phyloP scores from a whole-genome alignment of 2,113 vertebrate species.

The Tragulus kanchil region DNA sequence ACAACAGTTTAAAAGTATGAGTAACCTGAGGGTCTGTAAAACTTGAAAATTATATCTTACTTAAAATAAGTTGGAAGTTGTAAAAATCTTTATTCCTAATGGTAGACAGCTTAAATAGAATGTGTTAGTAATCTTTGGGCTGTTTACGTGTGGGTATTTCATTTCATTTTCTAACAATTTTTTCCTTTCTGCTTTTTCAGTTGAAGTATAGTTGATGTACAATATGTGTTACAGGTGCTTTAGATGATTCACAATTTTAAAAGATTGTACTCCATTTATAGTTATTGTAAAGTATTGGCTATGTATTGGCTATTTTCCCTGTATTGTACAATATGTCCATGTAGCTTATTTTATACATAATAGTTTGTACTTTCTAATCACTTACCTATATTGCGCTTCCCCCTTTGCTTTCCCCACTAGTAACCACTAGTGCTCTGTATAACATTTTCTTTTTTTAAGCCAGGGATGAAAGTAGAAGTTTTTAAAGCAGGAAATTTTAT shows the following conservation, averaged over 20 bases:
- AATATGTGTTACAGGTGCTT: not conserved
- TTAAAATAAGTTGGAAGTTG: slow-evolving; percentile 1
- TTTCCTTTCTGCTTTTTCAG: not conserved
- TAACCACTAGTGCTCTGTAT: not conserved
- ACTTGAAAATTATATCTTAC: slow-evolving; percentile 28
- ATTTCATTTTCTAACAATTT: slow-evolving; percentile 27
- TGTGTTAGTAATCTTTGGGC: slow-evolving; percentile 28
- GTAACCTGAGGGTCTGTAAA: not conserved
- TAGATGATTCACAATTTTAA: not conserved
- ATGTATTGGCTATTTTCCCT: not conserved
- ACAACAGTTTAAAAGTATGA: not conserved
- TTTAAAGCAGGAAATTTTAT: slow-evolving; percentile 58
- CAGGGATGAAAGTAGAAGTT: slow-evolving; percentile 13
- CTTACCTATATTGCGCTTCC: not conserved
- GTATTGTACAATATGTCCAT: not conserved
- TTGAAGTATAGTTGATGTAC: not conserved
- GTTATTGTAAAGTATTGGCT: not conserved
- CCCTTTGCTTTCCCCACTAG: not conserved
- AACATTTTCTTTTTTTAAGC: slow-evolving; percentile 44
- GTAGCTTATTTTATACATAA: not conserved
- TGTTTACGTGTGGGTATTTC: not conserved
- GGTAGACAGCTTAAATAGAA: not conserved
- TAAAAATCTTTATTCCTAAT: slow-evolving; percentile 35
- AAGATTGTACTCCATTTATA: not conserved
- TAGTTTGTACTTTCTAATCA: not conserved